phyloP scores from a whole-genome alignment of 1,140 invertebrate species.

The Melitaea cinxia region DNA sequence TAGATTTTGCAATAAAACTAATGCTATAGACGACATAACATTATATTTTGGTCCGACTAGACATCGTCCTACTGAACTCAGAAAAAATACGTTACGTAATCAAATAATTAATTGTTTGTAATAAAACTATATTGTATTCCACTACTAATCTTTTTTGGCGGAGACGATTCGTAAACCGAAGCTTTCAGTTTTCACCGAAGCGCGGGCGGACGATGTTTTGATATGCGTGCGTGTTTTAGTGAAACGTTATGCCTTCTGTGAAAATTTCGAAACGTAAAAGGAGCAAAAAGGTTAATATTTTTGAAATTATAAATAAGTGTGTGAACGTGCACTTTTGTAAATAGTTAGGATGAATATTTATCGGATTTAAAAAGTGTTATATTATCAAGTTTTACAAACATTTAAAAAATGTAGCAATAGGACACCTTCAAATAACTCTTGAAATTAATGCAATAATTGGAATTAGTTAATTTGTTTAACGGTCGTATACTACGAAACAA shows the following conservation, averaged over 20 bases:
- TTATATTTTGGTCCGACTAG: not conserved
- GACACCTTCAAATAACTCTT: too few relatives aligned
- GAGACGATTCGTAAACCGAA: conserved; percentile 33
- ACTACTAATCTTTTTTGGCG: conserved; percentile 27
- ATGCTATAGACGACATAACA: not conserved
- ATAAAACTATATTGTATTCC: conserved; percentile 12
- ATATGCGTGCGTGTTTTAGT: conserved; percentile 39
- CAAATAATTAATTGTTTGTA: conserved; percentile 31
- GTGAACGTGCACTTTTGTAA: not conserved
- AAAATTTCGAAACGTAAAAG: conserved; percentile 43
- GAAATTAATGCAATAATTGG: too few relatives aligned
- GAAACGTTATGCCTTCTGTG: conserved; percentile 47
- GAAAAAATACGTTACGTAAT: not conserved
- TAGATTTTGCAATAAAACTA: conserved; percentile 5
- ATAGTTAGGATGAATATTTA: too few relatives aligned
- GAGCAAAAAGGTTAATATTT: conserved; percentile 51
- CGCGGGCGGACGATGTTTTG: conserved; percentile 44
- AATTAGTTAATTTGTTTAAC: too few relatives aligned
- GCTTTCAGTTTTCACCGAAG: conserved; percentile 58
- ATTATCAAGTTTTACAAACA: too few relatives aligned
- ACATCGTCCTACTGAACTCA: not conserved
- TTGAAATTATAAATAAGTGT: conserved; percentile 15
- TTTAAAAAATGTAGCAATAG: too few relatives aligned
- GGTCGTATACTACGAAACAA: too few relatives aligned
- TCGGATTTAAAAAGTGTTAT: too few relatives aligned